Evolutionary conservation across 2,888 invertebrate genomes (phyloP).

Genomic region (Linyphia triangularis): DNA sequence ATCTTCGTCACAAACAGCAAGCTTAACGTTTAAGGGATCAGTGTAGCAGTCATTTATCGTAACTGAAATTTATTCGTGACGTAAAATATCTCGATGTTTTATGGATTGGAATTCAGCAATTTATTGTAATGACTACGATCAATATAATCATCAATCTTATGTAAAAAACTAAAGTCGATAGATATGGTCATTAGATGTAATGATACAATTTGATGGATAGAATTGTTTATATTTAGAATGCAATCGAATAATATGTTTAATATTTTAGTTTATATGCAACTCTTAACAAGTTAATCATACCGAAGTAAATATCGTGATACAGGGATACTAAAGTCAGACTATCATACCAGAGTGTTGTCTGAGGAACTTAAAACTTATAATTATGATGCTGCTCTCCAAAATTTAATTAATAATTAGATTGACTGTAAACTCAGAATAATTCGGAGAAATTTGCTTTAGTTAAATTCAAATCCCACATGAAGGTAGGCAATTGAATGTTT

Average conservation of each 20-base stretch:
- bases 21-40: slow-evolving; percentile 9
- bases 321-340: too few species aligned
- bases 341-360: too few species aligned
- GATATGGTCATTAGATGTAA: not conserved
- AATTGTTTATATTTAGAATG: not conserved
- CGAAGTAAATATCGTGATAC: too few species aligned
- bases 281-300: not conserved
- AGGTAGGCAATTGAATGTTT: too few species aligned
- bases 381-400: too few species aligned
- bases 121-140: not conserved
- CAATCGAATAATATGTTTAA: not conserved
- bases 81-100: not conserved
- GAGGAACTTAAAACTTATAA: too few species aligned
- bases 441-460: too few species aligned
- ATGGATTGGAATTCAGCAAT: not conserved
- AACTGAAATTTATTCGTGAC: not conserved
- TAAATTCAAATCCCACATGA: too few species aligned
- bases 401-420: too few species aligned
- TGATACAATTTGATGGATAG: not conserved
- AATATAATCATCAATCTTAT: not conserved
- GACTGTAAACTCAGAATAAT: too few species aligned
- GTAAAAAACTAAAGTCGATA: not conserved
- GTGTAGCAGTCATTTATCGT: not conserved
- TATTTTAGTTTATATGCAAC: not conserved
- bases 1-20: slow-evolving; percentile 6